These are phyloP conservation scores for Camelus bactrianus DNA, from an alignment of 2,113 vertebrate species.

Conservation along the genomic window DNA sequence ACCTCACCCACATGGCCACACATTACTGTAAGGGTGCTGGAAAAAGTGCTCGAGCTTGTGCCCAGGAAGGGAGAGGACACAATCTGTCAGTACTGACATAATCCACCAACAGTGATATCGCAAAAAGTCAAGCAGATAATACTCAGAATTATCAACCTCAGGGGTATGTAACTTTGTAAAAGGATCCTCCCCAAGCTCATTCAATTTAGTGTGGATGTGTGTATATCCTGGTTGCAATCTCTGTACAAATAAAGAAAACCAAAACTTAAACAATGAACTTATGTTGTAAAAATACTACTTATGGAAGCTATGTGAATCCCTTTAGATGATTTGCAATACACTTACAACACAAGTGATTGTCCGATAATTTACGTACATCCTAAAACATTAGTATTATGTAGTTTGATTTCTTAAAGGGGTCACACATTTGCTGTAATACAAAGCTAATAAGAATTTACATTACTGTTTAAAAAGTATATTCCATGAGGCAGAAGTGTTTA, in stretches of 20 bases:
- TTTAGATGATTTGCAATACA: not conserved
- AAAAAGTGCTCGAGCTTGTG: not conserved
- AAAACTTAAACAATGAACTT: not conserved
- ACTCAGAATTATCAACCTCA: not conserved
- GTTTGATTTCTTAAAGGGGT: not conserved
- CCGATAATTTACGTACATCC: not conserved
- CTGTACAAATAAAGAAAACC: not conserved
- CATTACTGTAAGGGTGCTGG: not conserved
- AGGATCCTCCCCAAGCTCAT: not conserved
- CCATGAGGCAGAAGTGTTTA: not conserved
- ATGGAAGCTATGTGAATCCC: not conserved
- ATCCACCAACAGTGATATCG: not conserved
- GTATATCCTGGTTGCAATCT: not conserved
- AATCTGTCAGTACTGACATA: not conserved
- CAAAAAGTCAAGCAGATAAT: not conserved
- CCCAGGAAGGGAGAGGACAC: not conserved
- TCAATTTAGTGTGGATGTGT: not conserved
- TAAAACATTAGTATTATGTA: not conserved
- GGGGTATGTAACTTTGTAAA: not conserved
- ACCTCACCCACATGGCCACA: not conserved
- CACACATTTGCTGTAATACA: not conserved
- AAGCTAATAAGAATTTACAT: not conserved
- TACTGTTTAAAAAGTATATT: slow-evolving; percentile 10
- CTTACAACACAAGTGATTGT: not conserved
- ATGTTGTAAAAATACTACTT: not conserved